A percentile compares a stretch with the other conserved stretches of the same genome.
These are phyloP conservation scores for Bambusicola thoracicus DNA, from an alignment of 2,113 vertebrate genomes.

Conservation along the genomic window DNA sequence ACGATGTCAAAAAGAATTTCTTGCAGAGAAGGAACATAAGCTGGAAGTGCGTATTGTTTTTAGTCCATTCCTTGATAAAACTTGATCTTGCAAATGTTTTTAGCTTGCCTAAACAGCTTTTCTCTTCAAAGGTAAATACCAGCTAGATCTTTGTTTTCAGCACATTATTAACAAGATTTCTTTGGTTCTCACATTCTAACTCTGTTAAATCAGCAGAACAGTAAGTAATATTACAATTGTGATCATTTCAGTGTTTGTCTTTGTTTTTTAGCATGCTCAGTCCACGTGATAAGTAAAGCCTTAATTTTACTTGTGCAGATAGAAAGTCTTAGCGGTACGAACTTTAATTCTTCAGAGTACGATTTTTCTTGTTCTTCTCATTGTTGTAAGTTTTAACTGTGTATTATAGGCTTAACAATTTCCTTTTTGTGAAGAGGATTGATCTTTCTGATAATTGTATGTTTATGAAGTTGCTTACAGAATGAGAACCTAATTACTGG, in stretches of 20 bases:
- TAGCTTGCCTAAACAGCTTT: constrained; percentile 44
- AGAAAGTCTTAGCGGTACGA: neutral
- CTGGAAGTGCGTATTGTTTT: constrained; percentile 95
- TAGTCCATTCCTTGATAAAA: constrained; percentile 65
- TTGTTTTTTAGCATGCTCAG: neutral
- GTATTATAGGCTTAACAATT: neutral
- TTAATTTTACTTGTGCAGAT: neutral
- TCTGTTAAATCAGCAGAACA: constrained; percentile 21
- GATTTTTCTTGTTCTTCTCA: neutral
- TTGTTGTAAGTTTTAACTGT: neutral
- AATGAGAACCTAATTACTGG: neutral
- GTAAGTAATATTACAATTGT: neutral
- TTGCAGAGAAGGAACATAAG: constrained; percentile 97
- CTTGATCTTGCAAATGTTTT: constrained; percentile 60
- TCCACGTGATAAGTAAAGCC: neutral
- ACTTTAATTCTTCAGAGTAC: neutral
- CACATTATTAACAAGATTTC: neutral
- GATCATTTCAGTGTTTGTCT: neutral
- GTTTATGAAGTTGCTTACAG: neutral
- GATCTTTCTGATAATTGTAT: neutral
- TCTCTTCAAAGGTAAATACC: constrained; percentile 9
- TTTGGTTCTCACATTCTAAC: neutral
- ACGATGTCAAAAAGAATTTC: constrained; percentile 94
- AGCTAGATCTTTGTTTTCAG: neutral
- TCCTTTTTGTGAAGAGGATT: neutral